Conservation (phyloP, 2,113 vertebrate species). For the Hydropotes inermis region DNA sequence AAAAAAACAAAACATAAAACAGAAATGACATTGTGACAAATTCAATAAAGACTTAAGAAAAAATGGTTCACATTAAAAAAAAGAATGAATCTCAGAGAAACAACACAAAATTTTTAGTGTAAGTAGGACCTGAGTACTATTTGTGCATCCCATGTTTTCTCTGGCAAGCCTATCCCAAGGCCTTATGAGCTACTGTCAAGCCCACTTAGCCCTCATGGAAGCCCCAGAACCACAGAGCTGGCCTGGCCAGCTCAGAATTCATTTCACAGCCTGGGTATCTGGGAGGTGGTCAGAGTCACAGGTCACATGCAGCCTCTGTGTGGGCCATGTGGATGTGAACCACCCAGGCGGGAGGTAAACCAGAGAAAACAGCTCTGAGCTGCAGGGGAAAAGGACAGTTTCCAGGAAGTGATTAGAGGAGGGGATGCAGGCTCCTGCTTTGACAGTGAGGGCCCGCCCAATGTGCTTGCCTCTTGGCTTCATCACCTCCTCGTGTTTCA, state of each 20-base stretch:
- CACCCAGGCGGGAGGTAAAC: not conserved
- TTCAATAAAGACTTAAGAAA: not conserved
- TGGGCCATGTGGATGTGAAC: not conserved
- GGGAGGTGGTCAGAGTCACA: not conserved
- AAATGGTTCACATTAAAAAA: not conserved
- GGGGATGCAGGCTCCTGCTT: slow-evolving; percentile 23
- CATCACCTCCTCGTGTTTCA: slow-evolving; percentile 3
- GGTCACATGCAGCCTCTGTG: not conserved
- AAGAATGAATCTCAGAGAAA: not conserved
- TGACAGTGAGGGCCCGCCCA: slow-evolving; percentile 9
- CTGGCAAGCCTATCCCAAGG: not conserved
- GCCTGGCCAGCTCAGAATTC: not conserved
- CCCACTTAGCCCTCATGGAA: not conserved
- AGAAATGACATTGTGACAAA: not conserved
- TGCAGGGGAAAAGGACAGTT: not conserved
- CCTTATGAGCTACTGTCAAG: not conserved
- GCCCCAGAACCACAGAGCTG: not conserved
- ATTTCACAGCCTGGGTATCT: not conserved
- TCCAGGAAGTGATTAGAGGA: slow-evolving; percentile 56
- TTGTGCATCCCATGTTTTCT: not conserved
- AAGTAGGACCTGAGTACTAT: not conserved
- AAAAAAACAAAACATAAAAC: not conserved
- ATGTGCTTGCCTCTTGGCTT: not conserved
- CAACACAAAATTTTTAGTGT: not conserved
- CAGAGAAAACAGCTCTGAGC: slow-evolving; percentile 1